Evolutionary conservation across 2,888 invertebrate species (phyloP), one percentile per base, ranked within the genome.

Genomic region (Drosophila anomelani): DNA sequence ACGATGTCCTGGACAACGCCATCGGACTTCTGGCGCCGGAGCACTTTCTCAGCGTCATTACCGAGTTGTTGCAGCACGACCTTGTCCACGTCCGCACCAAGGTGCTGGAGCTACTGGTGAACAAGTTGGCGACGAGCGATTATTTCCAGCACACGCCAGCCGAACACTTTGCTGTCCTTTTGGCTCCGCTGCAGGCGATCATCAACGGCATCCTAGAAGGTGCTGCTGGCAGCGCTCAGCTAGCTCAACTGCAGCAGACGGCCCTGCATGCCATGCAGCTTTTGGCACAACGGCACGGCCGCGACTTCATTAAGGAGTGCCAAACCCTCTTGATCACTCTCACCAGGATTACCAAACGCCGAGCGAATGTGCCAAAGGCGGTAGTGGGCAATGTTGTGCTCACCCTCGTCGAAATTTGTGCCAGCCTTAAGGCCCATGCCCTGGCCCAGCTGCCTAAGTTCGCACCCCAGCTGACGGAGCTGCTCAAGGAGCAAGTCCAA

Each of bases 61-160:
- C 95, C 76, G 95, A 95, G 0, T 92, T 99, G 58, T 92, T 96
- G 83, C 94, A 94, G 55, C 96, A 97, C 87, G 94, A 95, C 43
- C 91, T 96, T 26, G 92, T 94, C 15, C 94, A 95, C 8, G 95
- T 98, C 1, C 94, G 96, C 75, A 94, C 96, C 69, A 96, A 97
- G 90, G 95, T 97, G 0, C 94, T 99, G 92, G 98, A 98, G 86
- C 92, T 99, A 43, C 93, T 99, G 1, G 97, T 97, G 84, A 94
- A 94, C 10, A 97, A 98, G 92, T 93, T 98, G 9, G 95, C 94
- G 71, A 95, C 95, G 71, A 93, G 94, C 5, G 94, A 94, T 73
- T 95, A 95, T 81, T 94, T 95, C 56, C 91, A 92, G 0, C 93
- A 94, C 58, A 94, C 94, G 6, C 92, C 93, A 39, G 92, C 93